Conservation (phyloP, 2,113 vertebrate species). For the Planiliza haematocheilus region DNA sequence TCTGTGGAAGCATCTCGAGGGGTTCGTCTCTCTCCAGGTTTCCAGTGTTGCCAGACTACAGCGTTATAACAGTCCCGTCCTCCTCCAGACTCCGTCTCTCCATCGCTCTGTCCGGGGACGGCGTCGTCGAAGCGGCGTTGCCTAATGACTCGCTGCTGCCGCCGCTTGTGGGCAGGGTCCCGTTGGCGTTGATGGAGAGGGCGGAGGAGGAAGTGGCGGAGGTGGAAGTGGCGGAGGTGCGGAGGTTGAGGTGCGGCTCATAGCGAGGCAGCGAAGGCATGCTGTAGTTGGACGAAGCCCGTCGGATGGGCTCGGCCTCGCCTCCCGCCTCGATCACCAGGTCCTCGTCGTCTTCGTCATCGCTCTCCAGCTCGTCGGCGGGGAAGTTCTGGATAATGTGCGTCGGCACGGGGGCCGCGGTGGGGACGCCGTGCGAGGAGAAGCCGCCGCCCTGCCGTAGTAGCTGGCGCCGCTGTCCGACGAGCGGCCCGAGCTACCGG, state of each 20-base stretch:
- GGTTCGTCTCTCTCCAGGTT: constrained; percentile 41
- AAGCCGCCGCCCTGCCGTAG: constrained; percentile 88
- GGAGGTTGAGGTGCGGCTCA: constrained; percentile 86
- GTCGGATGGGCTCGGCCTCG: constrained; percentile 83
- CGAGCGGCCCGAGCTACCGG: constrained; percentile 94
- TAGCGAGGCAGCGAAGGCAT: constrained; percentile 85
- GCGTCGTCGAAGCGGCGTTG: constrained; percentile 26
- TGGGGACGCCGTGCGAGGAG: constrained; percentile 50
- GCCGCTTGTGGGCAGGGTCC: constrained; percentile 79
- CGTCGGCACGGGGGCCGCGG: constrained; percentile 55
- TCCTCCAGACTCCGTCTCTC: constrained; percentile 88
- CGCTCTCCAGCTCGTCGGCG: constrained; percentile 91
- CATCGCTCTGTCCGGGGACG: constrained; percentile 69
- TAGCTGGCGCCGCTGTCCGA: constrained; percentile 90
- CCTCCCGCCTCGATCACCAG: constrained; percentile 89
- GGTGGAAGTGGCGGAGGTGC: constrained; percentile 66
- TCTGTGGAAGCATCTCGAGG: constrained; percentile 9
- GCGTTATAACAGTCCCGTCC: constrained; percentile 96
- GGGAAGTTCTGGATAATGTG: constrained; percentile 87
- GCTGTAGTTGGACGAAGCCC: constrained; percentile 79
- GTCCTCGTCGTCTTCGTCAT: constrained; percentile 92
- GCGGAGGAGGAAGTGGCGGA: constrained; percentile 3
- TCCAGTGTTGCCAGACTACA: constrained; percentile 80
- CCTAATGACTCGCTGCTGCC: constrained; percentile 76
- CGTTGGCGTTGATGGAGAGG: constrained; percentile 79